Conservation (phyloP, 2,888 invertebrate species). For the Proisotoma minuta region DNA sequence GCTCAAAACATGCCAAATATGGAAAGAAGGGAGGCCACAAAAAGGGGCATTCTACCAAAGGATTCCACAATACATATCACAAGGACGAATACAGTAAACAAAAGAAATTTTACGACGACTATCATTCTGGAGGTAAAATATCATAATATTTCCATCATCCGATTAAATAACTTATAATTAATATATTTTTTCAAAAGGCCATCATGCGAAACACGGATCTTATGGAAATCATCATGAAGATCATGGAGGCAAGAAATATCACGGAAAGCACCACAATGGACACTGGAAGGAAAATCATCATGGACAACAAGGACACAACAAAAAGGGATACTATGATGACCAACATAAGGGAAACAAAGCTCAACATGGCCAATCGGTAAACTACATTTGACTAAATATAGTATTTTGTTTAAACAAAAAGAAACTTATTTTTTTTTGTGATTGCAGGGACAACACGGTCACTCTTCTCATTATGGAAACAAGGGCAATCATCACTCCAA, state of each 20-base stretch:
- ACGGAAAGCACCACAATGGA: slow-evolving; percentile 46
- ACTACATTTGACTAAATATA: neutral
- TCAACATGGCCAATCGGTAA: slow-evolving; percentile 42
- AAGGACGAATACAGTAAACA: slow-evolving; percentile 48
- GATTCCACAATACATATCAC: slow-evolving; percentile 46
- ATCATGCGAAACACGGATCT: slow-evolving; percentile 45
- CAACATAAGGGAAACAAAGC: slow-evolving; percentile 45
- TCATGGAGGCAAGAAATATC: slow-evolving; percentile 48
- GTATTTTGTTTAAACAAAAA: neutral
- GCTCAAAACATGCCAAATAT: slow-evolving; percentile 47
- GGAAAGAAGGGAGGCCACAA: slow-evolving; percentile 47
- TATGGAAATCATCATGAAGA: slow-evolving; percentile 44
- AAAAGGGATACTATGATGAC: slow-evolving; percentile 45
- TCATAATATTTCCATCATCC: neutral
- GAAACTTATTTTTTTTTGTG: no score
- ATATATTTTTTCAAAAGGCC: slow-evolving; percentile 20
- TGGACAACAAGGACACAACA: slow-evolving; percentile 44
- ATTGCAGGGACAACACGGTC: slow-evolving; percentile 42
- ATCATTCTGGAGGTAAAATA: slow-evolving; percentile 41
- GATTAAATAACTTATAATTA: neutral
- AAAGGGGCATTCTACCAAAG: slow-evolving; percentile 43
- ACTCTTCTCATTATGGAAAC: slow-evolving; percentile 42
- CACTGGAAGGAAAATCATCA: slow-evolving; percentile 46
- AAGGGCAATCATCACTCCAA: slow-evolving; percentile 34
- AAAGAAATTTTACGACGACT: slow-evolving; percentile 48